A percentile compares a stretch with the other conserved stretches of the same genome.
These are phyloP conservation scores for Cacatua alba DNA, from an alignment of 2,113 vertebrate species.

Conservation along the genomic window DNA sequence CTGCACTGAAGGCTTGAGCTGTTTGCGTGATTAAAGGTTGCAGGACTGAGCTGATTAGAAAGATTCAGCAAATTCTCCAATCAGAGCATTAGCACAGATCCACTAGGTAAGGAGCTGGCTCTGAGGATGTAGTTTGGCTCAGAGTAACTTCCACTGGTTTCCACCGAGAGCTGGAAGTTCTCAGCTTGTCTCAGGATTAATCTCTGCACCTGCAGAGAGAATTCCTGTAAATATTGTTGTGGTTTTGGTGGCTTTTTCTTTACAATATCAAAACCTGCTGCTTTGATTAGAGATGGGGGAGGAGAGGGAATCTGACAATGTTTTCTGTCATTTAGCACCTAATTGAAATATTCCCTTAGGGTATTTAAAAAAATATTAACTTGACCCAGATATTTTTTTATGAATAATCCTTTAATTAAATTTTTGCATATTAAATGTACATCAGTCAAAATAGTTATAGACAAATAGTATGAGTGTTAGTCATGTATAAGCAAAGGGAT, in stretches of 20 bases:
- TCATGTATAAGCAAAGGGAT: conserved; percentile 18
- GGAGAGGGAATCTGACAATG: background rate
- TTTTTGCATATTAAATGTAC: conserved; percentile 58
- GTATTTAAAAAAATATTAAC: conserved; percentile 42
- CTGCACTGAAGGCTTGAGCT: background rate
- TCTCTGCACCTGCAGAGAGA: conserved; percentile 4
- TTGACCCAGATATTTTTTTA: conserved; percentile 59
- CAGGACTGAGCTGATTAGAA: conserved; percentile 45
- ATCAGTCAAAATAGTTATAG: conserved; percentile 42
- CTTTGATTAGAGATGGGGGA: conserved; percentile 29
- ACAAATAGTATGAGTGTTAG: conserved; percentile 50
- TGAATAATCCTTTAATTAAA: conserved; percentile 69
- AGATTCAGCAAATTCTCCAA: background rate
- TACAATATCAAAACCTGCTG: conserved; percentile 1
- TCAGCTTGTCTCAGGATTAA: conserved; percentile 19
- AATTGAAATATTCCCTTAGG: conserved; percentile 56
- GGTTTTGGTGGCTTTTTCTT: conserved; percentile 45
- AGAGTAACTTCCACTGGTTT: conserved; percentile 11
- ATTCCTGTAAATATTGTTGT: conserved; percentile 32
- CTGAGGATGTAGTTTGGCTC: background rate
- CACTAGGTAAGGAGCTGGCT: conserved; percentile 12
- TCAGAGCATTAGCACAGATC: background rate
- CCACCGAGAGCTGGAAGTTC: background rate
- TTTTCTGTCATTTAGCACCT: conserved; percentile 41
- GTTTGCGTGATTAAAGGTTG: conserved; percentile 41